Evolutionary conservation across 2,113 vertebrate species (phyloP).

Genomic region (Dasyprocta punctata): DNA sequence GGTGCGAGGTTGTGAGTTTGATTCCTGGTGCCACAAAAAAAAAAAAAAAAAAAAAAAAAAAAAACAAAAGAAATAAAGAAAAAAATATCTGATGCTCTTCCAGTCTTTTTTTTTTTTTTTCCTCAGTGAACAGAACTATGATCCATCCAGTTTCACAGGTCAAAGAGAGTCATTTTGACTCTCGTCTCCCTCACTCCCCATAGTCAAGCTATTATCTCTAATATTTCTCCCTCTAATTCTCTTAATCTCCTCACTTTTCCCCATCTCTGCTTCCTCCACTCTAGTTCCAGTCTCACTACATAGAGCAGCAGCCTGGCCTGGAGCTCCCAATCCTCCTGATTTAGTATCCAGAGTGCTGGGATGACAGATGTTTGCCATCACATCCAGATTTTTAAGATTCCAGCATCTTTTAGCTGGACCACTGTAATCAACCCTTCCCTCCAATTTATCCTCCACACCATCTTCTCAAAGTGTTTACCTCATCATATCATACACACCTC

Average conservation of each 20-base stretch:
- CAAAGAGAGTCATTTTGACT: background rate
- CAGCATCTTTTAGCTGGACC: background rate
- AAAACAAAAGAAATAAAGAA: background rate
- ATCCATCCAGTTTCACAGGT: background rate
- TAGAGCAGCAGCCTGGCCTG: background rate
- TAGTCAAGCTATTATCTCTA: background rate
- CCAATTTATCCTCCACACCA: background rate
- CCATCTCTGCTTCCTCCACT: background rate
- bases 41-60: too few species aligned
- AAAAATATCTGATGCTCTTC: background rate
- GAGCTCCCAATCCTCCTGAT: background rate
- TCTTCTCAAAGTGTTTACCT: background rate
- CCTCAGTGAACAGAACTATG: background rate
- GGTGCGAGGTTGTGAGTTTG: too few species aligned
- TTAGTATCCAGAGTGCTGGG: background rate
- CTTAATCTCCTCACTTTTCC: background rate
- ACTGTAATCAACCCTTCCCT: background rate
- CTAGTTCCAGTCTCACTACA: background rate
- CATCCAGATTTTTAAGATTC: background rate
- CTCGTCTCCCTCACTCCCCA: background rate
- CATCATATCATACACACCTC: background rate
- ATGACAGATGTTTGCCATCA: background rate
- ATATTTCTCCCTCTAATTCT: background rate
- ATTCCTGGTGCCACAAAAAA: too few species aligned
- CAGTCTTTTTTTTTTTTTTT: background rate